Evolutionary conservation across 2,888 invertebrate genomes (phyloP).

Genomic region (Folsomia candida): DNA sequence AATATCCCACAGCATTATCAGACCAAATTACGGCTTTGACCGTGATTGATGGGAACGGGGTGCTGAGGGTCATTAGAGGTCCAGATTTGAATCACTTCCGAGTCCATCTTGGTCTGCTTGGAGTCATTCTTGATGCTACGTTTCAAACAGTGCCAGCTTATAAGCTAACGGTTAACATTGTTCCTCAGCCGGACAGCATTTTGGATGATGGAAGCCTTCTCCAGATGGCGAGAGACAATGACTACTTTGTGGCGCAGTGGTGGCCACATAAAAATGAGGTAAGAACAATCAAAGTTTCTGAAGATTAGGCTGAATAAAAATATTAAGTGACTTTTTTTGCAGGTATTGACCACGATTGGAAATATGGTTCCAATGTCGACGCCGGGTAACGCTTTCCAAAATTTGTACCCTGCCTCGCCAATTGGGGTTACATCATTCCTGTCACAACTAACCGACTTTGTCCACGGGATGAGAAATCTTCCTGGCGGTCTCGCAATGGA

Average conservation of each 20-base stretch:
- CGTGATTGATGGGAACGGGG: background rate
- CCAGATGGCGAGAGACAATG: conserved; percentile 14
- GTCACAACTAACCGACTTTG: no score
- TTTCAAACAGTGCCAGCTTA: conserved; percentile 29
- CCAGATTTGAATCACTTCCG: background rate
- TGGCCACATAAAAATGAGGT: no score
- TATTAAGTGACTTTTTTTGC: no score
- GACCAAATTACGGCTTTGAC: background rate
- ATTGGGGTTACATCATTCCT: no score
- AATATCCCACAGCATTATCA: background rate
- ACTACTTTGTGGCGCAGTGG: conserved; percentile 35
- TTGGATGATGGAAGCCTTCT: conserved; percentile 24
- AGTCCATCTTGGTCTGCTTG: background rate
- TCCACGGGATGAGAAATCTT: conserved; percentile 25
- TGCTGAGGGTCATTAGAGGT: background rate
- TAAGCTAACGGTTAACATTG: conserved; percentile 28
- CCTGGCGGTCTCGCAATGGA: conserved; percentile 22
- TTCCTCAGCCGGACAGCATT: conserved; percentile 23
- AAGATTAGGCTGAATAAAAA: no score
- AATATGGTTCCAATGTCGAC: no score
- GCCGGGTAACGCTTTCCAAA: no score
- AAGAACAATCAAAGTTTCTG: no score
- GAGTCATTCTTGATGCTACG: conserved; percentile 30
- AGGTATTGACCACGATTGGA: no score
- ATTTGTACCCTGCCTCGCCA: no score